A percentile compares a stretch with the other conserved stretches of the same genome.
Conservation (phyloP, 1,140 invertebrate genomes). For the Formica selysi region DNA sequence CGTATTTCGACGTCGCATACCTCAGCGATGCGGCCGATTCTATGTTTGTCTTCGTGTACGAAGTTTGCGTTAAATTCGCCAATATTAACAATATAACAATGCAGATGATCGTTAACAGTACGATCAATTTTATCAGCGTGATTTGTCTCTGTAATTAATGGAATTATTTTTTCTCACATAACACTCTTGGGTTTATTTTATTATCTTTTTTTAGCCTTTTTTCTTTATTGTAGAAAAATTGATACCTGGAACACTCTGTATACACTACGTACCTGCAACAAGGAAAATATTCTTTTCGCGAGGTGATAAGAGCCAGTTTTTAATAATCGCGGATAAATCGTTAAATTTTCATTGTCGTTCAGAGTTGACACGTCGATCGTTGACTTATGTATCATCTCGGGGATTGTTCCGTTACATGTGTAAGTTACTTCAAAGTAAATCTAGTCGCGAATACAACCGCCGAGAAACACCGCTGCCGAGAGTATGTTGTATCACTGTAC, state of each 20-base stretch:
- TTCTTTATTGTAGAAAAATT: not conserved
- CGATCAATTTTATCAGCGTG: slow-evolving; percentile 45
- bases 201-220: no score
- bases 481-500: not conserved
- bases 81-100: slow-evolving; percentile 57
- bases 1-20: slow-evolving; percentile 23
- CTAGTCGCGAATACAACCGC: not conserved
- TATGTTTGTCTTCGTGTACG: slow-evolving; percentile 45
- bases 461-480: not conserved
- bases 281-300: slow-evolving; percentile 12
- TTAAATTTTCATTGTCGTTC: not conserved
- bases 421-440: not conserved
- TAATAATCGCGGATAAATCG: not conserved
- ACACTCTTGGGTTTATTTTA: no score
- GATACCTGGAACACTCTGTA: not conserved
- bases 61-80: slow-evolving; percentile 43
- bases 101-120: slow-evolving; percentile 31
- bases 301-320: not conserved
- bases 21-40: slow-evolving; percentile 25
- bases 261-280: slow-evolving; percentile 28
- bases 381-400: not conserved
- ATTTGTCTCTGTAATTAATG: slow-evolving; percentile 61
- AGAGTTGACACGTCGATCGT: not conserved
- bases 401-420: not conserved
- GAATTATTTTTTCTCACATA: not conserved